phyloP scores from a whole-genome alignment of 2,888 invertebrate species.

The Apamea anceps region DNA sequence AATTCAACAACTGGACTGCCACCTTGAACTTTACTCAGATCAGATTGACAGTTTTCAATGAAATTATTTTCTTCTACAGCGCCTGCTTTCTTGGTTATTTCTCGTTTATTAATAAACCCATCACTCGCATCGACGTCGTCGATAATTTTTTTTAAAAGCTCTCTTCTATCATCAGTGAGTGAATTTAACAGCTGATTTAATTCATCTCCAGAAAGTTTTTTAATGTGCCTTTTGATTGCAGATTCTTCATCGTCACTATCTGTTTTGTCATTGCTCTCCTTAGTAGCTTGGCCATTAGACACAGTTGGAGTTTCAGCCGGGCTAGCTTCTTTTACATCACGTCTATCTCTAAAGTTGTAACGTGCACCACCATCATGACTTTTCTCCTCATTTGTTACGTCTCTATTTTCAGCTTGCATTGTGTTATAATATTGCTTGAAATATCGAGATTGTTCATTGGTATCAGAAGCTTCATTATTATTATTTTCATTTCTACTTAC shows the following conservation, averaged over 20 bases:
- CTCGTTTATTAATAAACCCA: conserved; percentile 80
- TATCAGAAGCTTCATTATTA: conserved; percentile 69
- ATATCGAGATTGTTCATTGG: conserved; percentile 68
- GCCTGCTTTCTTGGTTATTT: conserved; percentile 86
- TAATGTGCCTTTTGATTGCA: conserved; percentile 83
- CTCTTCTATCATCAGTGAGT: conserved; percentile 83
- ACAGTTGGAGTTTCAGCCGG: conserved; percentile 52
- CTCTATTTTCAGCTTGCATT: conserved; percentile 73
- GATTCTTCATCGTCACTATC: conserved; percentile 81
- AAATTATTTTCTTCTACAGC: conserved; percentile 82
- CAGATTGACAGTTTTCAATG: conserved; percentile 80
- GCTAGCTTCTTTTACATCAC: conserved; percentile 69
- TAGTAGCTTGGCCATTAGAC: conserved; percentile 59
- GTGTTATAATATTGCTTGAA: conserved; percentile 73
- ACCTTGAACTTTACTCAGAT: conserved; percentile 79
- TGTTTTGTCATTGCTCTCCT: conserved; percentile 62
- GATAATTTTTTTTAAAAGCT: conserved; percentile 83
- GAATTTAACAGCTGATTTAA: conserved; percentile 83
- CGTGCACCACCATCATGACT: conserved; percentile 68
- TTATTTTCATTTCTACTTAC: conserved; percentile 70
- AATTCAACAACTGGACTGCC: conserved; percentile 71
- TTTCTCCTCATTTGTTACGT: conserved; percentile 67
- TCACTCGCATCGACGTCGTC: conserved; percentile 70
- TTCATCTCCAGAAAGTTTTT: conserved; percentile 82
- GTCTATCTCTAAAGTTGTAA: conserved; percentile 76